Evolutionary conservation across 2,113 vertebrate species (phyloP), one percentile per base, ranked within the genome.

Genomic region (Camelus bactrianus): DNA sequence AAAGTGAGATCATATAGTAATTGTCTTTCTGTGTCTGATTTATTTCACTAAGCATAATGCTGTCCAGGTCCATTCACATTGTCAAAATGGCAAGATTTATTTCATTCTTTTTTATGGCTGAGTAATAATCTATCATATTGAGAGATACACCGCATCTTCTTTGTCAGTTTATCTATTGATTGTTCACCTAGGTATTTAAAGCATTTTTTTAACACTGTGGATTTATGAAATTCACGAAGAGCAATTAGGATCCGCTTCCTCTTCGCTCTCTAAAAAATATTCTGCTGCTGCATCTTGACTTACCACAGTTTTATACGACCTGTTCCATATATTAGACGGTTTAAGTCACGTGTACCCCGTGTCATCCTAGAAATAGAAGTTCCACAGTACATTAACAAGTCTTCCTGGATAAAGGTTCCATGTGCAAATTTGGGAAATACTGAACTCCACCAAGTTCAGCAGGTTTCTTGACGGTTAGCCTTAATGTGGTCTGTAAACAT

Each of bases 141-240:
- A 9, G n/a, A 17, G 32, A 30, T 54, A 35, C 8, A 22, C 54
- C 50, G 35, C 76, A 26, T 79, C 76, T 79, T 35, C 26, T 30
- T 13, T 79, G 26, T 22, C 17, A 19, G 22, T 26, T 56, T 52
- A 56, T 38, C 76, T 79, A 52, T 12, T 64, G 60, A 64, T 28
- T 76, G 73, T 76, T 35, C 62, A 54, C 17, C 54, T 69, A 46
- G 20, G 32, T 87, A 70, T 28, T 88, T 73, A 83, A 72, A n/a
- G 54, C 32, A 16, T 75, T 35, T 84, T 73, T 69, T 7, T 50
- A 91, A n/a, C 58, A 30, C 50, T 16, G 52, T 56, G 69, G 35
- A 35, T 56, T 94, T 83, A 69, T 75, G 73, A 69, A 86, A 84
- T 60, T 93, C 38, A 83, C 52, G n/a, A 73, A 73, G 17, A 79